A percentile compares a stretch with the other conserved stretches of the same genome.
These are phyloP conservation scores for Eustalomyia histrio DNA, from an alignment of 2,888 invertebrate genomes.

Conservation along the genomic window DNA sequence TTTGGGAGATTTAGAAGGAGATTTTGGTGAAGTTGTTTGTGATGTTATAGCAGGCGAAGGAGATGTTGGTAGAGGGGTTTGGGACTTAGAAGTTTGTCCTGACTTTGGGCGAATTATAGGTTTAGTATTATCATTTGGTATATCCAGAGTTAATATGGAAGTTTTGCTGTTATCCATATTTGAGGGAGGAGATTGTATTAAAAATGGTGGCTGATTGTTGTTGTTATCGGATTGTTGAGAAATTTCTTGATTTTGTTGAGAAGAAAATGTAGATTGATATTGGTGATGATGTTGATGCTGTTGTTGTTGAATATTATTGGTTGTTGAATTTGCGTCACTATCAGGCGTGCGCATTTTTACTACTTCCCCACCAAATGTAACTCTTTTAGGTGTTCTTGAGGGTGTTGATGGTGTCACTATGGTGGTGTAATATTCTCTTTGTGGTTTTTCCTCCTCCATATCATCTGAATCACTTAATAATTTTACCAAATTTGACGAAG, in stretches of 20 bases:
- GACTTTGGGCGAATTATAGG: slow-evolving; percentile 69
- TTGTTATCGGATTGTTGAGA: slow-evolving; percentile 16
- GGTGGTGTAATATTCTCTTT: slow-evolving; percentile 43
- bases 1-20: slow-evolving; percentile 62
- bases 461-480: slow-evolving; percentile 83
- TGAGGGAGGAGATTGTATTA: slow-evolving; percentile 48
- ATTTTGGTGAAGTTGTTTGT: slow-evolving; percentile 15
- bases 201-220: slow-evolving; percentile 49
- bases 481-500: slow-evolving; percentile 80
- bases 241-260: neutral
- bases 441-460: slow-evolving; percentile 79
- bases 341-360: slow-evolving; percentile 92
- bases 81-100: neutral
- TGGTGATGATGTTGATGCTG: slow-evolving; percentile 68
- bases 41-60: neutral
- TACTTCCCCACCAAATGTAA: slow-evolving; percentile 92
- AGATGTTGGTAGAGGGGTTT: neutral
- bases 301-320: slow-evolving; percentile 61
- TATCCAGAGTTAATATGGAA: slow-evolving; percentile 74
- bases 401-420: slow-evolving; percentile 70
- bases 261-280: too few relatives aligned
- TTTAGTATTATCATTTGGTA: slow-evolving; percentile 78
- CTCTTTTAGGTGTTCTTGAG: slow-evolving; percentile 85
- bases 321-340: slow-evolving; percentile 84
- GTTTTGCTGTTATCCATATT: slow-evolving; percentile 64